Base-by-base conservation (phyloP, 2,888 invertebrate species). In the Gasteruption jaculator region DNA sequence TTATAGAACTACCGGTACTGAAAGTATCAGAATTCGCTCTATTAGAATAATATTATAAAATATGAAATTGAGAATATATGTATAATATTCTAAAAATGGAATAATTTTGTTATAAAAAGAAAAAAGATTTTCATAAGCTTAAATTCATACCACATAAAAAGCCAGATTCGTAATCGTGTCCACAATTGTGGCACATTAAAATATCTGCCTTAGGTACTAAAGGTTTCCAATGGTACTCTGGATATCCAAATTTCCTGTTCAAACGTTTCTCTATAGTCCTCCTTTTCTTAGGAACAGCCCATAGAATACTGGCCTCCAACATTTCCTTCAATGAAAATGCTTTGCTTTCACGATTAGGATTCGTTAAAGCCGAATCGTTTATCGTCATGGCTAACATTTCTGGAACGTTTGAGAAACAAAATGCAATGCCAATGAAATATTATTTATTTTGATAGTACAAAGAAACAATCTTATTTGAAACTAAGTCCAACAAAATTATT, bases 221-320 rank as follows among this genome's bases (percentile, higher is more conserved):
- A 47, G 83, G 77, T 71, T 91, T 90, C 76, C 79, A 80, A 8
- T 77, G 69, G 64, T 82, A 81, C 1, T 83, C 74, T 0, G 82
- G 80, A 26, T 63, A 50, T 1, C 91, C 91, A 69, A 77, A 91
- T 70, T 82, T 87, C 32, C 91, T 76, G 30, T 77, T 83, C 53
- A 76, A 69, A 45, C 90, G 76, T 63, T 74, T 84, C 62, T 94
- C 93, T 29, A 89, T 51, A 0, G 86, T 80, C 52, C 91, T 76
- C 54, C 95, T 75, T 48, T 76, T 75, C 61, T 85, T 88, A 0
- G 91, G 94, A 2, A 86, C 90, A 34, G 84, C 92, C 79, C 86
- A 84, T 14, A 93, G 66, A 49, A 91, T 77, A 2, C 86, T 86
- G 71, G 88, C 81, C 1, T 81, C 81, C 33, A 86, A 68, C 11